These are phyloP conservation scores for Smittia aterrima DNA, from an alignment of 2,888 invertebrate species.

Conservation along the genomic window DNA sequence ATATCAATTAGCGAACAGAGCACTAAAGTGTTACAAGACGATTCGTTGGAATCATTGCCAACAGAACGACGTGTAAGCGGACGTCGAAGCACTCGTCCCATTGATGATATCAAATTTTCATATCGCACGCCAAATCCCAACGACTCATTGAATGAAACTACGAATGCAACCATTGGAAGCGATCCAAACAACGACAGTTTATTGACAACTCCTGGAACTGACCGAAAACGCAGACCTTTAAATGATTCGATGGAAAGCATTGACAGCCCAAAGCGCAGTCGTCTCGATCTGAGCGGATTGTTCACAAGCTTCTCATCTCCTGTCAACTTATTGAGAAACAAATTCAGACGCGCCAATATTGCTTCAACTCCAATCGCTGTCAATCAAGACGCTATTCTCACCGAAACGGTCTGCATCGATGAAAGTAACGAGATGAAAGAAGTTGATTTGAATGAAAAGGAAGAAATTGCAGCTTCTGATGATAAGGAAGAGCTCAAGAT, in stretches of 20 bases:
- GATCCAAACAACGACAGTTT: background rate
- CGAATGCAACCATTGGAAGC: constrained; percentile 27
- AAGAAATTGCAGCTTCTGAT: background rate
- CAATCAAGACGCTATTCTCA: background rate
- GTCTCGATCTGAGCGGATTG: constrained; percentile 29
- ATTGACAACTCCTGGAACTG: constrained; percentile 9
- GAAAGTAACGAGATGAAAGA: constrained; percentile 12
- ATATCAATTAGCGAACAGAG: constrained; percentile 20
- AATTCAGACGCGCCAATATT: constrained; percentile 16
- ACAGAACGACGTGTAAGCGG: constrained; percentile 13
- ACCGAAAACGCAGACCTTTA: constrained; percentile 5
- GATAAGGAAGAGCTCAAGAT: background rate
- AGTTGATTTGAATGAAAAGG: constrained; percentile 28
- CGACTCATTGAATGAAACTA: background rate
- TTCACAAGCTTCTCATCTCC: constrained; percentile 21
- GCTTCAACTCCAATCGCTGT: constrained; percentile 14
- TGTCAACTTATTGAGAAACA: constrained; percentile 15
- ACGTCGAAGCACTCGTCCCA: constrained; percentile 25
- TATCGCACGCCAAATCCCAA: constrained; percentile 25
- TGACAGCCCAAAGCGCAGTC: constrained; percentile 27
- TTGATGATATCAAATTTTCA: constrained; percentile 27
- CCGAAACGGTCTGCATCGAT: background rate
- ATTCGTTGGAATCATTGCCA: background rate
- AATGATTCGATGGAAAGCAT: background rate
- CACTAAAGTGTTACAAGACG: constrained; percentile 24